Conservation (phyloP, 2,888 invertebrate species). For the Automeris io region DNA sequence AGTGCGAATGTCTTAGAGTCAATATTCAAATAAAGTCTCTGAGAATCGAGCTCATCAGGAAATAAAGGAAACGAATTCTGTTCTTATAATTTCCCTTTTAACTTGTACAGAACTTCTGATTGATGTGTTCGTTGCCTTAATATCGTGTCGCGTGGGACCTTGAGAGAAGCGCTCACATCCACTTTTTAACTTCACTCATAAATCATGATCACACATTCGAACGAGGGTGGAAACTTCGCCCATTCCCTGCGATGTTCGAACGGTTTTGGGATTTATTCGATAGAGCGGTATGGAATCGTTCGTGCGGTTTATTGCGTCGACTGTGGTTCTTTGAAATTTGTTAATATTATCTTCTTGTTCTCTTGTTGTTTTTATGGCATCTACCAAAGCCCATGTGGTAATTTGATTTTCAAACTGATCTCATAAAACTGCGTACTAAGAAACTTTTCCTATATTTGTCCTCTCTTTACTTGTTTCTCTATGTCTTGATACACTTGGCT, state of each 20-base stretch:
- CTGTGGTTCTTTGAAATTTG: background rate
- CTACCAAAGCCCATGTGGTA: too few relatives aligned
- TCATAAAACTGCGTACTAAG: too few relatives aligned
- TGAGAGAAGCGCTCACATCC: conserved; percentile 7
- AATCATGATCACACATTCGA: conserved; percentile 14
- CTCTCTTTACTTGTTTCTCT: too few relatives aligned
- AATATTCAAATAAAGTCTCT: too few relatives aligned
- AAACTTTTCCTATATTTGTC: too few relatives aligned
- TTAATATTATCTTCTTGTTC: too few relatives aligned
- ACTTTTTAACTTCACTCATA: conserved; percentile 13
- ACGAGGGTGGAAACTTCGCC: conserved; percentile 9
- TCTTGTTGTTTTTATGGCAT: too few relatives aligned
- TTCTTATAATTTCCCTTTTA: background rate
- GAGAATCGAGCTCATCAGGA: too few relatives aligned
- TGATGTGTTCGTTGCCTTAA: conserved; percentile 7
- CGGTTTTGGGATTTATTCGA: conserved; percentile 8
- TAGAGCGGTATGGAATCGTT: conserved; percentile 6
- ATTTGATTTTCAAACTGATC: too few relatives aligned
- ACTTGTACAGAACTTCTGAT: conserved; percentile 6
- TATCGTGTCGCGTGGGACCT: conserved; percentile 9
- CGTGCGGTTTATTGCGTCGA: conserved; percentile 4
- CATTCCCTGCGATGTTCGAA: conserved; percentile 6
- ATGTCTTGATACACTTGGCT: too few relatives aligned
- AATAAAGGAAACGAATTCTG: background rate
- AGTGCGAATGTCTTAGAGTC: too few relatives aligned